These are phyloP conservation scores for Drosophila longiperda DNA, from an alignment of 2,888 invertebrate species.

Conservation along the genomic window DNA sequence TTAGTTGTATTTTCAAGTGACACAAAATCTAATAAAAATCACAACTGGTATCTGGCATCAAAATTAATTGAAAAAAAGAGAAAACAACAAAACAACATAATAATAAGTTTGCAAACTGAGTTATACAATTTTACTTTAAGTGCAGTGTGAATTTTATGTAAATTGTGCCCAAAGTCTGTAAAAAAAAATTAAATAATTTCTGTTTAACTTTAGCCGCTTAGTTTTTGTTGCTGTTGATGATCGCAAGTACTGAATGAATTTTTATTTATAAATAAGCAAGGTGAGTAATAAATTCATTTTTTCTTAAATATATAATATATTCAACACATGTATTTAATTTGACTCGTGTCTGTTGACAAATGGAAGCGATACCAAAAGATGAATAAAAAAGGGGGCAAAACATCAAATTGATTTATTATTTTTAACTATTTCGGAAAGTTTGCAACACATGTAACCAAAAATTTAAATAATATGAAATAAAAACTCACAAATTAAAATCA, in stretches of 20 bases:
- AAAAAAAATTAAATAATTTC: slow-evolving; percentile 11
- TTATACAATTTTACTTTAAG: slow-evolving; percentile 16
- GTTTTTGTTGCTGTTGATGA: slow-evolving; percentile 15
- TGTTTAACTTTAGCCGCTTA: slow-evolving; percentile 6
- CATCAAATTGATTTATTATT: slow-evolving; percentile 58
- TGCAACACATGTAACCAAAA: slow-evolving; percentile 51
- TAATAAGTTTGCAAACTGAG: slow-evolving; percentile 5
- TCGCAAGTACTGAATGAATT: slow-evolving; percentile 32
- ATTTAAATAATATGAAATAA: slow-evolving; percentile 30
- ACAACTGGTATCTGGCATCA: slow-evolving; percentile 6
- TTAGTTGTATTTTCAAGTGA: slow-evolving; percentile 22
- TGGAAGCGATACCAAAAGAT: slow-evolving; percentile 44
- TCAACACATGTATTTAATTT: slow-evolving; percentile 18
- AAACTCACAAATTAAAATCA: slow-evolving; percentile 55
- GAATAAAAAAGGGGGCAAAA: slow-evolving; percentile 14
- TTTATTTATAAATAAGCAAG: slow-evolving; percentile 57
- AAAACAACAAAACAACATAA: slow-evolving; percentile 28
- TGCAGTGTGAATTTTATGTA: slow-evolving; percentile 38
- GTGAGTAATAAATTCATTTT: slow-evolving; percentile 65
- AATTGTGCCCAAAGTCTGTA: slow-evolving; percentile 27
- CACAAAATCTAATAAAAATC: slow-evolving; percentile 11
- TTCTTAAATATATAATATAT: not conserved
- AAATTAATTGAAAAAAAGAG: slow-evolving; percentile 22
- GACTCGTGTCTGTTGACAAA: slow-evolving; percentile 21
- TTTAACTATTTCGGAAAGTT: slow-evolving; percentile 28